Base-by-base conservation (phyloP, 2,888 invertebrate genomes). In the Ctenicera cuprea region DNA sequence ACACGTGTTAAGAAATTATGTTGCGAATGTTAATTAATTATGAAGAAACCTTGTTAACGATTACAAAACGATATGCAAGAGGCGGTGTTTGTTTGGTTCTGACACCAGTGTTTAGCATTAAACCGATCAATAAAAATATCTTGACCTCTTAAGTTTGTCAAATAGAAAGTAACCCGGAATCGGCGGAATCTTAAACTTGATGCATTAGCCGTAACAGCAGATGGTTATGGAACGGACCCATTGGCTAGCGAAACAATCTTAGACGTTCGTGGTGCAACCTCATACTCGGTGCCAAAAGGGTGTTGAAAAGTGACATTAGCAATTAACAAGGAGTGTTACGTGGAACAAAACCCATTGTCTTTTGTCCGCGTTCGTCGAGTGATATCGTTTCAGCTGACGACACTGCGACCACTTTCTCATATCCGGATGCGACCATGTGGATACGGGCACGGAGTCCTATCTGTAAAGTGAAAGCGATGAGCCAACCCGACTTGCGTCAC, bases 341-440 rank as follows among this genome's bases (percentile, higher is more conserved):
- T 63, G 30, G 30, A 45, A 63, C 18, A 43, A 63, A 63, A 45
- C 45, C 4, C 30, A 63, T 63, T 45, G 63, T 63, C 48, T 63
- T 57, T 63, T 63, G 63, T 63, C 48, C 30, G 67, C 33, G 57
- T 57, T 67, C 41, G 62, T 43, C 7, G 37, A 54, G 70, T 26
- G 63, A 54, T 64, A 70, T 64, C 54, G 64, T 71, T 50, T 71
- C 57, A 64, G 43, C 64, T 63, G 64, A 69, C 69, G 54, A 73
- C 64, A 65, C 38, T 54, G 18, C 71, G 54, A 73, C 70, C 79
- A 78, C 79, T 79, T 79, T 79, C 79, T 77, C 77, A 74, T 72
- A 78, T 79, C 78, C 79, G 79, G 78, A 78, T 78, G 74, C 74
- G 73, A 68, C 75, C 69, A 79, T 78, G 77, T 74, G 67, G 73